Conservation (phyloP, 2,797 vertebrate genomes). For the Pygocentrus nattereri region DNA sequence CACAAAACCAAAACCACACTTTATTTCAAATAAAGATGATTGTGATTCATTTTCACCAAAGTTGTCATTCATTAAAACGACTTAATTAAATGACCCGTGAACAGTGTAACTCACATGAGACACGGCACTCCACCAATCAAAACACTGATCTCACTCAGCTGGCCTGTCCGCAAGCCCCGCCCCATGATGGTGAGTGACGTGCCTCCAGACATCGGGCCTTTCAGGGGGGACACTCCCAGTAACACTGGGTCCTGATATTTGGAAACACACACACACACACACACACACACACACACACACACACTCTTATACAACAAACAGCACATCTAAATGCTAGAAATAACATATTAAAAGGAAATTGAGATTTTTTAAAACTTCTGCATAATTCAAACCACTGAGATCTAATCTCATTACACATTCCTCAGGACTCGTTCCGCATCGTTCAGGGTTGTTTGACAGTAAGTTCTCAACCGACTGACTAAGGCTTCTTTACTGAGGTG, state of each 20-base stretch:
- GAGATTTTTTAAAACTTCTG: too few species aligned
- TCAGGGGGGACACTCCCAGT: slow-evolving; percentile 84
- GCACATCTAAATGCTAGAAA: not conserved
- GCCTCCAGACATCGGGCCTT: slow-evolving; percentile 92
- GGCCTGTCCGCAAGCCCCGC: slow-evolving; percentile 87
- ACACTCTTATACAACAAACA: slow-evolving; percentile 13
- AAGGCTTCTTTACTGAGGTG: too few species aligned
- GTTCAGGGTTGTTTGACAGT: too few species aligned
- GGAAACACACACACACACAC: slow-evolving; percentile 1
- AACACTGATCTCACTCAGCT: slow-evolving; percentile 84
- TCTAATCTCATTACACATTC: too few species aligned
- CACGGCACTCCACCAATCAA: slow-evolving; percentile 90
- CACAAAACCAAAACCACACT: not conserved
- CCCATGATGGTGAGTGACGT: slow-evolving; percentile 88
- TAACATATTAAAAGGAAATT: too few species aligned
- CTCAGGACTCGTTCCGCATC: too few species aligned
- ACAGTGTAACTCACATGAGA: slow-evolving; percentile 81
- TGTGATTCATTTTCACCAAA: not conserved
- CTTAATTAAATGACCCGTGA: not conserved
- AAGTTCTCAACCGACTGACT: too few species aligned
- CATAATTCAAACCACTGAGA: too few species aligned
- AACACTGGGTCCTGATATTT: slow-evolving; percentile 85
- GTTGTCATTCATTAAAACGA: not conserved
- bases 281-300: slow-evolving; percentile 18
- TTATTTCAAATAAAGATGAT: not conserved